Evolutionary conservation across 2,113 vertebrate genomes (phyloP).

Genomic region (Myotis lucifugus): DNA sequence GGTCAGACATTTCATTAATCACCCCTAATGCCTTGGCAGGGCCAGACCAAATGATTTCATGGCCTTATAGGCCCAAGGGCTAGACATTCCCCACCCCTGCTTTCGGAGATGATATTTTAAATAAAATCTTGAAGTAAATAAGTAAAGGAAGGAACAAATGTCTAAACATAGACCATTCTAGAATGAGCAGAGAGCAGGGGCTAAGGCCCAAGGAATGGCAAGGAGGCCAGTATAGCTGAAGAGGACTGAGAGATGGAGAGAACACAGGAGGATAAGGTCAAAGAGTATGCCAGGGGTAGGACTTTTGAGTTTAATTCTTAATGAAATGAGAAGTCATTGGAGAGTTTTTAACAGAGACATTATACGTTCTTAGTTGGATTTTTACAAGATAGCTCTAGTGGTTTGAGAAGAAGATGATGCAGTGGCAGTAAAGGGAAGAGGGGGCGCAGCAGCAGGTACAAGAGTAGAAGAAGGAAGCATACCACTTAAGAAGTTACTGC

Average conservation of each 20-base stretch:
- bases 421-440: fast-evolving
- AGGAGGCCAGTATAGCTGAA: neutral
- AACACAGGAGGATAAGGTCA: neutral
- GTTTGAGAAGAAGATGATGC: neutral
- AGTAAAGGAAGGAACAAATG: neutral
- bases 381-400: neutral
- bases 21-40: too few relatives aligned
- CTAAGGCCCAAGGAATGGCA: neutral
- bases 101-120: neutral
- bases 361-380: neutral
- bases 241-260: neutral
- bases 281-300: neutral
- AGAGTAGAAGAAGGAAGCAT: neutral
- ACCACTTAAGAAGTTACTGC: neutral
- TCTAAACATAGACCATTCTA: neutral
- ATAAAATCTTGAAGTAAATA: neutral
- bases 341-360: neutral
- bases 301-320: neutral
- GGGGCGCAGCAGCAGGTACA: too few relatives aligned
- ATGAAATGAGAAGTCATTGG: neutral
- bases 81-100: too few relatives aligned
- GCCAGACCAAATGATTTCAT: too few relatives aligned
- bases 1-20: too few relatives aligned
- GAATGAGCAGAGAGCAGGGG: neutral
- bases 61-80: too few relatives aligned